phyloP scores from a whole-genome alignment of 1,140 invertebrate species.

The Mizuhopecten yessoensis region DNA sequence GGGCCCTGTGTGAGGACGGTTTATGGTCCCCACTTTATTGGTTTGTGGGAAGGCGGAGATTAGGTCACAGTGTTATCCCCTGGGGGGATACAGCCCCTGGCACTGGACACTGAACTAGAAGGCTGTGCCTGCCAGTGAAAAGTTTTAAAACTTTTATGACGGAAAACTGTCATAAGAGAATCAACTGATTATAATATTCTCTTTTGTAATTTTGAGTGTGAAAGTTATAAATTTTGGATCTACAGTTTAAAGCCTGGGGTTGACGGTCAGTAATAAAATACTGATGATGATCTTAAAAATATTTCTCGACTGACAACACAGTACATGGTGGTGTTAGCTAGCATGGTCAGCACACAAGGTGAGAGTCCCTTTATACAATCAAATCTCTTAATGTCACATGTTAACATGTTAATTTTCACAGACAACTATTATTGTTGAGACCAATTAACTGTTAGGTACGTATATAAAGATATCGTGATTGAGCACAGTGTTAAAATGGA shows the following conservation, averaged over 20 bases:
- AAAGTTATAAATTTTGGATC: conserved; percentile 33
- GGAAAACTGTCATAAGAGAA: neutral
- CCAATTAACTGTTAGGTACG: too few species aligned
- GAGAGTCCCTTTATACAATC: too few species aligned
- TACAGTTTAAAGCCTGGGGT: neutral
- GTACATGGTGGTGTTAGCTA: too few species aligned
- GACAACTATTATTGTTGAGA: too few species aligned
- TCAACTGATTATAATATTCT: neutral
- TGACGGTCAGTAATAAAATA: neutral
- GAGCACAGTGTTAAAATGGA: too few species aligned
- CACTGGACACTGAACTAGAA: conserved; percentile 20
- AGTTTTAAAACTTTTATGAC: conserved; percentile 27
- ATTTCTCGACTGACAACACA: neutral
- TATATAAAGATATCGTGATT: too few species aligned
- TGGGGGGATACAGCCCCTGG: neutral
- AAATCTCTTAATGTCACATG: too few species aligned
- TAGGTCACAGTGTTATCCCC: neutral
- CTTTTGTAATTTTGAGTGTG: conserved; percentile 34
- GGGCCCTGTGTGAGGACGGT: neutral
- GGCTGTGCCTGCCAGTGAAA: neutral
- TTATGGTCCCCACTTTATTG: conserved; percentile 7
- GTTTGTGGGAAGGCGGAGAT: conserved; percentile 4
- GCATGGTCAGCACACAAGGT: too few species aligned
- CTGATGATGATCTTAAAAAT: neutral
- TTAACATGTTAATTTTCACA: too few species aligned